phyloP scores from a whole-genome alignment of 2,113 vertebrate genomes.

The Geococcyx californianus region DNA sequence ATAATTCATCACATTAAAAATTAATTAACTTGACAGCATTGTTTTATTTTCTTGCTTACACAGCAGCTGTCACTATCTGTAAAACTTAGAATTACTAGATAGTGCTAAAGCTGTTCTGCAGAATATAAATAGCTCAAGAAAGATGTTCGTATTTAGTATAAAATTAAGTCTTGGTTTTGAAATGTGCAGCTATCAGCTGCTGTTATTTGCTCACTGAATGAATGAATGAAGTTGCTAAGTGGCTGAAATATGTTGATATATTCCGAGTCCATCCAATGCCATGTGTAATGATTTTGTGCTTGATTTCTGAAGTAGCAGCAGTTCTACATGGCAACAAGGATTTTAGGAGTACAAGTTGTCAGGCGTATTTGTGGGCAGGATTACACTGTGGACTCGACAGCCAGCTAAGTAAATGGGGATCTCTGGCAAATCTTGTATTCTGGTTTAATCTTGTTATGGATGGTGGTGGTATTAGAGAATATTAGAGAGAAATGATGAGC shows the following conservation, averaged over 20 bases:
- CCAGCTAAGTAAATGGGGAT: background rate
- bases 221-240: background rate
- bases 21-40: constrained; percentile 40
- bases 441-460: background rate
- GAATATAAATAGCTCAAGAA: constrained; percentile 29
- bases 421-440: constrained; percentile 3
- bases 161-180: constrained; percentile 2
- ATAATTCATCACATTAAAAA: constrained; percentile 44
- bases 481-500: background rate
- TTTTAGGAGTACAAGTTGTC: background rate
- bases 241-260: background rate
- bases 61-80: constrained; percentile 47
- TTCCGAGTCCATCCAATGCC: background rate
- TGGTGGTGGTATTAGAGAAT: background rate
- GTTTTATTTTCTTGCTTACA: constrained; percentile 45
- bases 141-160: background rate
- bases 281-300: background rate
- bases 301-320: background rate
- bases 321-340: background rate
- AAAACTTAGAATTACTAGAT: constrained; percentile 11
- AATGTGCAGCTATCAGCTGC: background rate
- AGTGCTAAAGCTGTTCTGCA: background rate
- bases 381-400: background rate
- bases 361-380: background rate
- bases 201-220: background rate